Percentiles rank a stretch among this genome's conserved stretches.
These are phyloP conservation scores for Axinella damicornis DNA, from an alignment of 37 sponge, comb jelly and placozoan genomes.

Conservation along the genomic window DNA sequence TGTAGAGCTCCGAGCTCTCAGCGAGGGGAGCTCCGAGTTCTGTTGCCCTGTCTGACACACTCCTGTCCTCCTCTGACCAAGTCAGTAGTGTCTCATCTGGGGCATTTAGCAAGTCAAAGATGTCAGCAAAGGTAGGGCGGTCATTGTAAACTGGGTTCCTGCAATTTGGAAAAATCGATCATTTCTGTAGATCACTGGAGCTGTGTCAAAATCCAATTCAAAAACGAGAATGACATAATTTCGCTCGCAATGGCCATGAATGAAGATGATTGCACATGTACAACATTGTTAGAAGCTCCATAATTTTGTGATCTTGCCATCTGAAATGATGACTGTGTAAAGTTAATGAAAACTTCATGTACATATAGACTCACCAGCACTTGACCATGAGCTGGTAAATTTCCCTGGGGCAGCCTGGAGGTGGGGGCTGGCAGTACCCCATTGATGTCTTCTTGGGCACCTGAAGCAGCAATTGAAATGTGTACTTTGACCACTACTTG, in stretches of 20 bases:
- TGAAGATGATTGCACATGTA: too few relatives aligned
- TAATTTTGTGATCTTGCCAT: too few relatives aligned
- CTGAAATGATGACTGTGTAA: too few relatives aligned
- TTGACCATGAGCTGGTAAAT: constrained; percentile 69
- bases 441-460: background rate
- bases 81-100: background rate
- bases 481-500: too few relatives aligned
- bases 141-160: constrained; percentile 31
- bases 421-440: constrained; percentile 62
- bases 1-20: constrained; percentile 29
- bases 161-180: background rate
- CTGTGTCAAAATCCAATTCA: too few relatives aligned
- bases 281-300: too few relatives aligned
- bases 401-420: constrained; percentile 67
- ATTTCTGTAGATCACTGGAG: too few relatives aligned
- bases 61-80: constrained; percentile 27
- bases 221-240: too few relatives aligned
- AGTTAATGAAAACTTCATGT: too few relatives aligned
- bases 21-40: constrained; percentile 55
- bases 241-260: too few relatives aligned
- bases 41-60: background rate
- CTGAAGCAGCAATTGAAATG: too few relatives aligned
- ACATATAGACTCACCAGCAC: constrained; percentile 54
- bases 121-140: constrained; percentile 30
- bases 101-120: constrained; percentile 41